Percentiles rank a stretch among this genome's conserved stretches.
These are phyloP conservation scores for Dynastes grantii DNA, from an alignment of 2,888 invertebrate species.

Conservation along the genomic window DNA sequence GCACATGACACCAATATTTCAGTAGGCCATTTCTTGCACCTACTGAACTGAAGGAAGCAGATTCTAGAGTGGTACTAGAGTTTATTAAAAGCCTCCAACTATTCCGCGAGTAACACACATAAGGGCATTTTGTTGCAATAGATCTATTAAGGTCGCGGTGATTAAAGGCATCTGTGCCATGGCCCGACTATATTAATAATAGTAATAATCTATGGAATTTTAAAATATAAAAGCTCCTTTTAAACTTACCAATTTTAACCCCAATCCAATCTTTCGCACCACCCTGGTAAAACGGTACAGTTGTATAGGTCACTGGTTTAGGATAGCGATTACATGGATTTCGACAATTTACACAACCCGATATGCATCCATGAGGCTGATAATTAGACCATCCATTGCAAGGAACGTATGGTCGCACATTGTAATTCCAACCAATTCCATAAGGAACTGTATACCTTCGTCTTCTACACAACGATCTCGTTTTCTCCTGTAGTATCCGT, in stretches of 20 bases:
- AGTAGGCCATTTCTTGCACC: no score
- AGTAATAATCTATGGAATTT: not conserved
- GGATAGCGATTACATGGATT: slow-evolving; percentile 46
- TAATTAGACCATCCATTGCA: slow-evolving; percentile 52
- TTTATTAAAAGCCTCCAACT: no score
- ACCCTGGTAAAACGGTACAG: slow-evolving; percentile 46
- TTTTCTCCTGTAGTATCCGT: slow-evolving; percentile 49
- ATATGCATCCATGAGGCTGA: slow-evolving; percentile 49
- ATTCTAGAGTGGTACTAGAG: no score
- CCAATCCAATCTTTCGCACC: slow-evolving; percentile 55
- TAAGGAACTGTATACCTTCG: slow-evolving; percentile 43
- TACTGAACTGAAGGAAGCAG: no score
- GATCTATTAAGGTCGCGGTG: no score
- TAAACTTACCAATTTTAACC: slow-evolving; percentile 56
- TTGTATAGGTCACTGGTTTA: slow-evolving; percentile 37
- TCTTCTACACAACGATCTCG: slow-evolving; percentile 41
- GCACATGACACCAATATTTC: no score
- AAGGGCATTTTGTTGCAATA: no score
- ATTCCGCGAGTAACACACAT: no score
- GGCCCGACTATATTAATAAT: no score
- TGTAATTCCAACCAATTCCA: slow-evolving; percentile 22
- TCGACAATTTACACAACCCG: slow-evolving; percentile 36
- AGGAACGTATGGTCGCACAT: slow-evolving; percentile 16
- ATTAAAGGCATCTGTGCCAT: no score
- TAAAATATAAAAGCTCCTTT: not conserved